These are phyloP conservation scores for Epirrita christyi DNA, from an alignment of 2,888 invertebrate species.

Conservation along the genomic window DNA sequence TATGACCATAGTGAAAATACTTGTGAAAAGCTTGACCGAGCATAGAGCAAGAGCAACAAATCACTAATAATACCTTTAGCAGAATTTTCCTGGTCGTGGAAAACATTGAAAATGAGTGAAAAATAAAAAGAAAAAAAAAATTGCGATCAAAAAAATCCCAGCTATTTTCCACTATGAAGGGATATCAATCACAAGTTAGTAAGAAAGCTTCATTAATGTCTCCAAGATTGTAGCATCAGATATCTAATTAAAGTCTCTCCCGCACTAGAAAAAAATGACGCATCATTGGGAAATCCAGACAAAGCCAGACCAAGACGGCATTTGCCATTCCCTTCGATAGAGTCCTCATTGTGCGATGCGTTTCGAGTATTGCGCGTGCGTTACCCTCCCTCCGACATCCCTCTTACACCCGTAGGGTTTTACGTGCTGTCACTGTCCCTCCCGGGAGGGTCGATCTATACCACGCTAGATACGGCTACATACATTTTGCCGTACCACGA, in stretches of 20 bases:
- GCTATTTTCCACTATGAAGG: no score
- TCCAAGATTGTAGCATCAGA: conserved; percentile 3
- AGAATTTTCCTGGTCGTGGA: no score
- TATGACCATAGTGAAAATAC: no score
- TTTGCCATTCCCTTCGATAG: conserved; percentile 73
- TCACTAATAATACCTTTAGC: no score
- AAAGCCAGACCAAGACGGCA: conserved; percentile 77
- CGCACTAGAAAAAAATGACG: conserved; percentile 66
- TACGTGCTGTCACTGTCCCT: conserved; percentile 57
- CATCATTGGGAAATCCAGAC: conserved; percentile 80
- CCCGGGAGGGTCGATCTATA: conserved; percentile 83
- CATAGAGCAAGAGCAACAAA: no score
- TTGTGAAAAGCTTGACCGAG: no score
- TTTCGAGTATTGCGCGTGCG: conserved; percentile 77
- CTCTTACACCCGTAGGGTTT: conserved; percentile 46
- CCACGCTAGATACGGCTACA: conserved; percentile 79
- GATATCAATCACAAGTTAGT: not conserved
- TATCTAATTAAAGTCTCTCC: conserved; percentile 29
- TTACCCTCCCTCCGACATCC: conserved; percentile 65
- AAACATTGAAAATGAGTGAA: no score
- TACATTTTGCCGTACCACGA: conserved; percentile 65
- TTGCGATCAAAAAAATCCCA: no score
- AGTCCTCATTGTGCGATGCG: conserved; percentile 73
- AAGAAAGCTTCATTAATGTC: not conserved
- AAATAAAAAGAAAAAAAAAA: no score